Conservation (phyloP, 37 sponge, comb jelly and placozoan species). For the Cladorhizidae sp. region DNA sequence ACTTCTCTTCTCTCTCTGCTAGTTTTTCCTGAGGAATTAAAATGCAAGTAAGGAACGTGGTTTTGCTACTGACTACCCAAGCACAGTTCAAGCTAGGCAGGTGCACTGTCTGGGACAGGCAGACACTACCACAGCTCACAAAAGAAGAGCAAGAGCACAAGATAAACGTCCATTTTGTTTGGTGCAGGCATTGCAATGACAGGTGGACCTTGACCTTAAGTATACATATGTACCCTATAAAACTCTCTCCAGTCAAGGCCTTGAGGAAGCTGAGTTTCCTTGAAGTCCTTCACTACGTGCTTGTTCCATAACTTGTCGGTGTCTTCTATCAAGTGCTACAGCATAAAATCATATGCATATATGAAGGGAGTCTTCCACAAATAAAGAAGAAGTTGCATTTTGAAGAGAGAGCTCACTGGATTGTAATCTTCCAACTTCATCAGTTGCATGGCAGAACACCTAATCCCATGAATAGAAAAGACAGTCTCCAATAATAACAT, state of each 20-base stretch:
- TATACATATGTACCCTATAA: slow-evolving; percentile 58
- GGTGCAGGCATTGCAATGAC: too few species aligned
- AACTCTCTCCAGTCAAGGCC: slow-evolving; percentile 66
- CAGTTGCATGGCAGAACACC: slow-evolving; percentile 63
- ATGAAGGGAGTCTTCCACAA: background rate
- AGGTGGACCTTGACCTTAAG: too few species aligned
- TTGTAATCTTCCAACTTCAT: slow-evolving; percentile 70
- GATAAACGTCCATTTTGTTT: too few species aligned
- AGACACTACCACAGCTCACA: too few species aligned
- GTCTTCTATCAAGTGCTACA: slow-evolving; percentile 68
- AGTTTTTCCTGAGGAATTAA: slow-evolving; percentile 34
- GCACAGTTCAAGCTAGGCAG: too few species aligned
- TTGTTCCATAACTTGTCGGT: slow-evolving; percentile 68
- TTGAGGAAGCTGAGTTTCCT: slow-evolving; percentile 1
- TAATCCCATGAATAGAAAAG: too few species aligned
- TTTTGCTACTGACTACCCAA: too few species aligned
- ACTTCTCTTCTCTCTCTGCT: slow-evolving; percentile 41
- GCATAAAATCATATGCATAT: background rate
- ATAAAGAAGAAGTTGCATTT: background rate
- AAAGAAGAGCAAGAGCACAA: too few species aligned
- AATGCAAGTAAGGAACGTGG: background rate
- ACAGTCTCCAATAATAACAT: too few species aligned
- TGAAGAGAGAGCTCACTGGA: slow-evolving; percentile 66
- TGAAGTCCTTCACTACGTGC: slow-evolving; percentile 63
- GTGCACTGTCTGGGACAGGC: too few species aligned